Conservation (phyloP, 2,888 invertebrate species). For the Nephrocerus scutellatus region DNA sequence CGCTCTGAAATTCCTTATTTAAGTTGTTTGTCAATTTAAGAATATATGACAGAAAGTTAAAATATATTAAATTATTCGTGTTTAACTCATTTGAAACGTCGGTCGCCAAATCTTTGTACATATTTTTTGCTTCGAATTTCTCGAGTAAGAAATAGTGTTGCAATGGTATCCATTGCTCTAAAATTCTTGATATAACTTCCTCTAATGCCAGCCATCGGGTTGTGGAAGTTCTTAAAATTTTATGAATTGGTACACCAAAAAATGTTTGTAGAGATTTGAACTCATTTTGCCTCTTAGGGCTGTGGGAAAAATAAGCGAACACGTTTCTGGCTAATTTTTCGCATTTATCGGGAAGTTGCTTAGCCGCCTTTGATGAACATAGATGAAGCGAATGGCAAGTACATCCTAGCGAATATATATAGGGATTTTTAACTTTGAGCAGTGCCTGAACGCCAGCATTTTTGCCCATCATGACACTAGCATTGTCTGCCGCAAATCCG, state of each 20-base stretch:
- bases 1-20: slow-evolving; percentile 9
- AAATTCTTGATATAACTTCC: slow-evolving; percentile 18
- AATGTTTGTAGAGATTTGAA: slow-evolving; percentile 29
- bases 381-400: slow-evolving; percentile 30
- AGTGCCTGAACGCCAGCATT: slow-evolving; percentile 22
- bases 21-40: slow-evolving; percentile 10
- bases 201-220: slow-evolving; percentile 33
- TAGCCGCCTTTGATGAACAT: slow-evolving; percentile 27
- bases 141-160: slow-evolving; percentile 12
- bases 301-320: slow-evolving; percentile 29
- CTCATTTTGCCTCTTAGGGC: slow-evolving; percentile 27
- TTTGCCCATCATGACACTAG: slow-evolving; percentile 29
- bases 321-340: slow-evolving; percentile 27
- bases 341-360: slow-evolving; percentile 24
- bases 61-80: slow-evolving; percentile 3
- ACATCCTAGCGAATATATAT: slow-evolving; percentile 28
- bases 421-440: slow-evolving; percentile 21
- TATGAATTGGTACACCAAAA: slow-evolving; percentile 26
- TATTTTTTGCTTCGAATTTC: slow-evolving; percentile 10
- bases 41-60: slow-evolving; percentile 5
- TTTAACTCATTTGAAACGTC: background rate
- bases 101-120: background rate
- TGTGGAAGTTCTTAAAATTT: slow-evolving; percentile 27
- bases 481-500: slow-evolving; percentile 30
- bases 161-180: slow-evolving; percentile 13